Evolutionary conservation across 2,797 vertebrate species (phyloP).

Genomic region (Dipus sagitta): DNA sequence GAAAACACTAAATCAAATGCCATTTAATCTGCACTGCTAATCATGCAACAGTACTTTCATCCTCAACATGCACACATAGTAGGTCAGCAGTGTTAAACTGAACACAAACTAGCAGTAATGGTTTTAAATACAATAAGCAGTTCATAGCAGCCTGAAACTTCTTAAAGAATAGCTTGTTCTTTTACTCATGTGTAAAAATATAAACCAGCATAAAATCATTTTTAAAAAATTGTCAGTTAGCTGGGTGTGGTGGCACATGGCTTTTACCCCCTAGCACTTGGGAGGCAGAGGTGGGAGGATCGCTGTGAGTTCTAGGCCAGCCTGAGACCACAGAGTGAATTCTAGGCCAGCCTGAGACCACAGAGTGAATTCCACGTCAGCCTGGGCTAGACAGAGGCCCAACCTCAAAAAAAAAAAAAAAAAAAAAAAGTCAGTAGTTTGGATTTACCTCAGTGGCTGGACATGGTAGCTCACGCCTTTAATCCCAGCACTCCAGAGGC

Average conservation of each 20-base stretch:
- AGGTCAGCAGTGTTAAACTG: slow-evolving; percentile 63
- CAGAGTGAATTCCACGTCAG: too few relatives aligned
- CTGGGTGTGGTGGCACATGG: too few relatives aligned
- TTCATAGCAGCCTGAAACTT: slow-evolving; percentile 31
- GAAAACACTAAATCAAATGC: slow-evolving; percentile 7
- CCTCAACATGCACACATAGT: slow-evolving; percentile 65
- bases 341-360: too few relatives aligned
- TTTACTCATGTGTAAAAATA: slow-evolving; percentile 58
- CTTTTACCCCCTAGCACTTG: too few relatives aligned
- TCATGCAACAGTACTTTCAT: slow-evolving; percentile 72
- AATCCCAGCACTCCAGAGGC: too few relatives aligned
- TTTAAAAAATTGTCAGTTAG: slow-evolving; percentile 13
- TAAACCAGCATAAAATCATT: slow-evolving; percentile 47
- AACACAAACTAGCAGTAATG: slow-evolving; percentile 55
- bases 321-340: too few relatives aligned
- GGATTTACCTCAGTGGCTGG: too few relatives aligned
- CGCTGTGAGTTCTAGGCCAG: too few relatives aligned
- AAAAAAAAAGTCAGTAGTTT: not conserved
- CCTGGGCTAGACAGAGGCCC: too few relatives aligned
- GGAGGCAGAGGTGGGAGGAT: too few relatives aligned
- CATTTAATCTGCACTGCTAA: not conserved
- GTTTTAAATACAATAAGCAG: slow-evolving; percentile 58
- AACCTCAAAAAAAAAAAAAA: not conserved
- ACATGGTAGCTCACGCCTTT: too few relatives aligned
- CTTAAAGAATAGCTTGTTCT: slow-evolving; percentile 41